Evolutionary conservation across 1,140 invertebrate species (phyloP), one percentile per base, ranked within the genome.

Genomic region (Neodiprion lecontei): DNA sequence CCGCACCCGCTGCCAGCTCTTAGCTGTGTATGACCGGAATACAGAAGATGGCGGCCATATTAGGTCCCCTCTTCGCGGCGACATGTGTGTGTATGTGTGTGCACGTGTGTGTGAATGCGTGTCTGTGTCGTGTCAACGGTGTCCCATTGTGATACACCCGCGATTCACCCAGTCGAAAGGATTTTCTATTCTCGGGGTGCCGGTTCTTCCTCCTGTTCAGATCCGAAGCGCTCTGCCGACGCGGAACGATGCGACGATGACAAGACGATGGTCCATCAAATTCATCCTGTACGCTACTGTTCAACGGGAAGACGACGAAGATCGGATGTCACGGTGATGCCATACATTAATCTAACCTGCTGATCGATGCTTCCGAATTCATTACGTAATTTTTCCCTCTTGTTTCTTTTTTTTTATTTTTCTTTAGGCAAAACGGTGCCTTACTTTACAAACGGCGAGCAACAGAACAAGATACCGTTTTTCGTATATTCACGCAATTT

Each of bases 31-130:
- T 82, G 87, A 87, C 82, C 82, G 78, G 86, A 87, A 88, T 88
- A 87, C 86, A 82, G 81, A 87, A 84, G 83, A 86, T 83, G 86
- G 87, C 86, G 76, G 85, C 87, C 86, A 87, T 88, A 82, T 88
- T 87, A 79, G 75, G 72, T 77, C 70, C 72, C 67, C 75, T 76
- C 75, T 79, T 71, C 73, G 75, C 72, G 53, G 11, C 53, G 11
- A 61, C 53, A 40, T 40, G 28, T 40, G 28, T 40, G 28, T 40
- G 28, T 40, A 5, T 40, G 28, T 40, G 28, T 5, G 28, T 40
- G 28, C 28, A 5, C 5, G 28, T 40, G 28, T 40, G 28, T 40
- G 28, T 40, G 28, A 2, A 5, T 40, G 53, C n/a, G 53, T 61
- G 53, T 61, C n/a, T 61, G 53, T 61, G 53, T 61, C 53, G 53